Base-by-base conservation (phyloP, 2,797 vertebrate species). In the Enteromius treurensis region DNA sequence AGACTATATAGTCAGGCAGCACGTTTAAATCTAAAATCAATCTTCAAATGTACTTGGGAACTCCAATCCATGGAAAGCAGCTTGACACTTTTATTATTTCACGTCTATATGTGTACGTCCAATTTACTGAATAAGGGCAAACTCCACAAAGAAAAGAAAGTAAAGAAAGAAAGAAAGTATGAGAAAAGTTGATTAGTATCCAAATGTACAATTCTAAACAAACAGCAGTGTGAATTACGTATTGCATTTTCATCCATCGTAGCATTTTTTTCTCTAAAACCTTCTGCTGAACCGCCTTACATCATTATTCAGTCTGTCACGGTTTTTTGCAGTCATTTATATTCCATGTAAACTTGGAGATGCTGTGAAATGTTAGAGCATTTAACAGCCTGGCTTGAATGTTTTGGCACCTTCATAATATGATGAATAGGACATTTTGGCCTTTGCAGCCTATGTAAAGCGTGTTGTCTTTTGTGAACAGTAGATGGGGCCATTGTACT, bases 401-500 rank as follows among this genome's bases (percentile, higher is more conserved):
- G 49, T 70, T 80, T 80, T 40, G 49, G 26, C 49, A 40, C 45
- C 49, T 62, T 64, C 40, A 37, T 47, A 64, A 51, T 64, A 51
- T 65, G 45, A 51, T 65, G 32, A 40, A 74, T 29, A 60, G 45
- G 60, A 40, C 8, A 40, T 17, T 2, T 71, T 34, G 68, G 53
- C 79, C 69, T 58, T 49, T 13, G n/a, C 21, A 58, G 13, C 2
- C 15, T 64, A 26, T 62, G 29, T 26, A 2, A 74, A n/a, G 21
- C 29, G 42, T 15, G 8, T 6, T 13, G 29, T 34, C 40, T 53
- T 6, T 67, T 55, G 26, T 68, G 49, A 82, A 69, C 81, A 58
- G 34, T 69, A 82, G 81, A 47, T 69, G 73, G 81, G 5, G 73
- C 62, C 19, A 77, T 77, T 58, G 49, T 5, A 69, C 49, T 58